Percentiles rank a stretch among this genome's conserved stretches.
phyloP scores from a whole-genome alignment of 1,140 invertebrate genomes.

The Eupeodes corollae region DNA sequence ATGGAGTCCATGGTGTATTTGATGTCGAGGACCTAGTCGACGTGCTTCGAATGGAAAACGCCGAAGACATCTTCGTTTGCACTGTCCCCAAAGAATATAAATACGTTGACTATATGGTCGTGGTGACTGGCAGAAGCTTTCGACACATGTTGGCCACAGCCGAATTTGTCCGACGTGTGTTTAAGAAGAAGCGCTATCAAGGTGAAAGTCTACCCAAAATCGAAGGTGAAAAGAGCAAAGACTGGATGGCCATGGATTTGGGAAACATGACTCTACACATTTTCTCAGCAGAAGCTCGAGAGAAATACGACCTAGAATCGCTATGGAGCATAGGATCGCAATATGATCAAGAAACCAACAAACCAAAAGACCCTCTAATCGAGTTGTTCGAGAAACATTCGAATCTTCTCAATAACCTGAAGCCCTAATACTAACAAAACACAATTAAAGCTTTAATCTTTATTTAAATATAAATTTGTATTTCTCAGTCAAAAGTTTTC shows the following conservation, averaged over 20 bases:
- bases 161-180: constrained; percentile 65
- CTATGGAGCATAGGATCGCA: constrained; percentile 77
- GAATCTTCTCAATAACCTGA: constrained; percentile 46
- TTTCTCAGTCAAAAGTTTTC: background rate
- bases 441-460: background rate
- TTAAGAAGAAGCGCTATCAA: constrained; percentile 57
- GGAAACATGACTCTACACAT: constrained; percentile 91
- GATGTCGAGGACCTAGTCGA: constrained; percentile 77
- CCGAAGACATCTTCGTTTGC: constrained; percentile 69
- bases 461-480: background rate
- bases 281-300: constrained; percentile 57
- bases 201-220: constrained; percentile 59
- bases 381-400: constrained; percentile 53
- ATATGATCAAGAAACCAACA: constrained; percentile 60
- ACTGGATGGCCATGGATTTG: constrained; percentile 87
- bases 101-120: constrained; percentile 74
- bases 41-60: constrained; percentile 64
- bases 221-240: constrained; percentile 60
- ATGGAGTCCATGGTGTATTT: constrained; percentile 66
- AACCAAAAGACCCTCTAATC: constrained; percentile 43
- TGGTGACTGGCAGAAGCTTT: constrained; percentile 60
- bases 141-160: constrained; percentile 66
- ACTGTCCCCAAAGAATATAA: constrained; percentile 57
- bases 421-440: constrained; percentile 38
- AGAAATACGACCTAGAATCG: constrained; percentile 76